These are phyloP conservation scores for Pampus argenteus DNA, from an alignment of 2,797 vertebrate genomes.

Conservation along the genomic window DNA sequence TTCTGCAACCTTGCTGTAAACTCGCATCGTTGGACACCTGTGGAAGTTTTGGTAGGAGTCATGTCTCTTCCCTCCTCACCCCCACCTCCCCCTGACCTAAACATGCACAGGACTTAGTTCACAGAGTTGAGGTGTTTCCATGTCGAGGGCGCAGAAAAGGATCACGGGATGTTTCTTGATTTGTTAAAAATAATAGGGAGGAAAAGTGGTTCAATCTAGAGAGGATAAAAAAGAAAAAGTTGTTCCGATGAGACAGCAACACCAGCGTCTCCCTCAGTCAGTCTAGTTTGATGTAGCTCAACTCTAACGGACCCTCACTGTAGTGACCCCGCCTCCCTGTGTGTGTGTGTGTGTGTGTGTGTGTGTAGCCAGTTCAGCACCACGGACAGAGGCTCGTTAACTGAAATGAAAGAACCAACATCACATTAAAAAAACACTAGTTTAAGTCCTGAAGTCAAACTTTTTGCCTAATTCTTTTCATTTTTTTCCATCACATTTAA, in stretches of 20 bases:
- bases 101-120: background rate
- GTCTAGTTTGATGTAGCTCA: background rate
- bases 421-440: too few relatives aligned
- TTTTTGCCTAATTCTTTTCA: too few relatives aligned
- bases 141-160: background rate
- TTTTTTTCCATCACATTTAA: too few relatives aligned
- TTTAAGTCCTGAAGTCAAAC: too few relatives aligned
- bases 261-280: background rate
- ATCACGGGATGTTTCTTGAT: background rate
- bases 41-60: background rate
- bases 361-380: slow-evolving; percentile 31
- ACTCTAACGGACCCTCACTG: slow-evolving; percentile 6
- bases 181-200: fast-evolving
- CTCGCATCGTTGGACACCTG: background rate
- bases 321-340: slow-evolving; percentile 39
- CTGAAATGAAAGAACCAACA: too few relatives aligned
- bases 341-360: slow-evolving; percentile 11
- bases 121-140: slow-evolving; percentile 18
- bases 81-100: background rate
- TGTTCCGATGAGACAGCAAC: background rate
- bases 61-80: background rate
- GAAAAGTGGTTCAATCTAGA: background rate
- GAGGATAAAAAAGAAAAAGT: background rate
- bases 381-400: slow-evolving; percentile 33
- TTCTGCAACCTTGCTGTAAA: background rate